These are phyloP conservation scores for Osmoderma eremita DNA, from an alignment of 2,888 invertebrate species.

Conservation along the genomic window DNA sequence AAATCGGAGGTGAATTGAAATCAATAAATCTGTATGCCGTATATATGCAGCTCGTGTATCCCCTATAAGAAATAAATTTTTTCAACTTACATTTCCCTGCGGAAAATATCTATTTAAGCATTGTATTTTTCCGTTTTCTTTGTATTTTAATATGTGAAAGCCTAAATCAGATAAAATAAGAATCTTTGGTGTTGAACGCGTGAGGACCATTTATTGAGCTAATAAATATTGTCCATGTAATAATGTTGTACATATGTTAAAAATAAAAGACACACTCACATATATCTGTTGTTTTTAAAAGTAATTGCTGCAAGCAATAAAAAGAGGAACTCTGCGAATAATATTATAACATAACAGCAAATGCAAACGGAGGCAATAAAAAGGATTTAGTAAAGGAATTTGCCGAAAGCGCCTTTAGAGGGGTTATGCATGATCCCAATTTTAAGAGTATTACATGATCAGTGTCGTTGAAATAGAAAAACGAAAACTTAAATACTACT, in stretches of 20 bases:
- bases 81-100: conserved; percentile 17
- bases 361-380: no score
- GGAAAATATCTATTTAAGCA: not conserved
- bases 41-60: conserved; percentile 22
- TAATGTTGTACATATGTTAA: not conserved
- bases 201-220: not conserved
- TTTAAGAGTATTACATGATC: no score
- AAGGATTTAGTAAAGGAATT: no score
- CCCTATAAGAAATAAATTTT: conserved; percentile 22
- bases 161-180: not conserved
- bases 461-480: no score
- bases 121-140: not conserved
- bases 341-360: no score
- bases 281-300: not conserved
- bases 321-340: no score
- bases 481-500: no score
- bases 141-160: not conserved
- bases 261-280: not conserved
- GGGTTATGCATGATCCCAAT: no score
- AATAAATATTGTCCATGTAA: not conserved
- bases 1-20: conserved; percentile 36
- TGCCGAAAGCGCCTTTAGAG: no score
- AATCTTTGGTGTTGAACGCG: not conserved
- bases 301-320: no score
- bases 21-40: conserved; percentile 28